phyloP scores from a whole-genome alignment of 2,888 invertebrate species.

The Aphodius granarius region DNA sequence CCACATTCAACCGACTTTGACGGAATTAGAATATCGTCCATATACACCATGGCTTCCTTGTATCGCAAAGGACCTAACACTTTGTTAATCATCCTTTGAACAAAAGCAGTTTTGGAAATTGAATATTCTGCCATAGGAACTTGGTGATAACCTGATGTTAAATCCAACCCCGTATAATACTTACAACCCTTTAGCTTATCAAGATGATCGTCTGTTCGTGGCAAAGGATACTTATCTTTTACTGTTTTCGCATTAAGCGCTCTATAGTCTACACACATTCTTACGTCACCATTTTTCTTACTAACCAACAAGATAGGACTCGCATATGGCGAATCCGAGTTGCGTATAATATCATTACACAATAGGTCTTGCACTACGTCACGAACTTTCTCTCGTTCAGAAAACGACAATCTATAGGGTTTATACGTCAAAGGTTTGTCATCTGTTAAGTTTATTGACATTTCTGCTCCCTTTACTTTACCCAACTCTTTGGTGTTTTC shows the following conservation, averaged over 20 bases:
- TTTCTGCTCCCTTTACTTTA: too few species aligned
- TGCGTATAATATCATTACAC: constrained; percentile 33
- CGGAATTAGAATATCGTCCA: background rate
- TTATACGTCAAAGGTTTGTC: constrained; percentile 37
- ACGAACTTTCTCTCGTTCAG: constrained; percentile 32
- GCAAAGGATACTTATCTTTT: constrained; percentile 42
- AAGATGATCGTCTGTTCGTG: constrained; percentile 25
- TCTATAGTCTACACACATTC: constrained; percentile 41
- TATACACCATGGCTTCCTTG: background rate
- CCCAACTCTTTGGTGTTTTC: too few species aligned
- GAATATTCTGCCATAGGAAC: constrained; percentile 38
- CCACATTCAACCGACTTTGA: background rate
- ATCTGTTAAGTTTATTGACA: too few species aligned
- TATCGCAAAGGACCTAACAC: background rate
- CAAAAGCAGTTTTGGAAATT: constrained; percentile 36
- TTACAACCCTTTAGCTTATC: constrained; percentile 36
- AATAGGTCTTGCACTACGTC: constrained; percentile 33
- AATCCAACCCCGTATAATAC: too few species aligned
- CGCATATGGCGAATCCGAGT: constrained; percentile 39
- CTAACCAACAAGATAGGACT: constrained; percentile 31
- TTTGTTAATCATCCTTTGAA: background rate
- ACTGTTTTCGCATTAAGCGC: constrained; percentile 41
- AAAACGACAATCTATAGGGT: constrained; percentile 39
- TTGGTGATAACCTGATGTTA: too few species aligned
- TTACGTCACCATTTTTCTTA: constrained; percentile 35